Evolutionary conservation across 1,140 invertebrate genomes (phyloP).

Genomic region (Bombus difficillimus): DNA sequence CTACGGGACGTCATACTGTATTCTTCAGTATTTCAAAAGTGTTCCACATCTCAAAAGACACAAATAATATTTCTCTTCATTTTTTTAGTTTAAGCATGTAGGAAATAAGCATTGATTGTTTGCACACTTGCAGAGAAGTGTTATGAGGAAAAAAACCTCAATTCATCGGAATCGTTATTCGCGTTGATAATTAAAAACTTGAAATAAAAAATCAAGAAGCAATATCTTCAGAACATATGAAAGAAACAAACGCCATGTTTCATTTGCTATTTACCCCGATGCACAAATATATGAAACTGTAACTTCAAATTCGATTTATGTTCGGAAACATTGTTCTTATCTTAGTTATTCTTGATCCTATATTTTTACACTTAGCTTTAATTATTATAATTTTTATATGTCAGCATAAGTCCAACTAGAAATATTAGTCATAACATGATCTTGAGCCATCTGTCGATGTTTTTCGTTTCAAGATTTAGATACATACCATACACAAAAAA

Average conservation of each 20-base stretch:
- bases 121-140: conserved; percentile 32
- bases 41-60: conserved; percentile 69
- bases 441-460: conserved; percentile 79
- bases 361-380: conserved; percentile 46
- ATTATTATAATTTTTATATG: conserved; percentile 46
- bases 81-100: conserved; percentile 45
- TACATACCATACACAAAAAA: conserved; percentile 53
- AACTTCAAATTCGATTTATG: conserved; percentile 56
- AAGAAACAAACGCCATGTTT: conserved; percentile 81
- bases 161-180: conserved; percentile 35
- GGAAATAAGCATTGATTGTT: conserved; percentile 32
- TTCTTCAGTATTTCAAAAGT: conserved; percentile 57
- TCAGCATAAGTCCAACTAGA: conserved; percentile 64
- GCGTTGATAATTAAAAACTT: conserved; percentile 18
- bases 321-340: conserved; percentile 37
- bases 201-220: conserved; percentile 39
- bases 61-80: conserved; percentile 65
- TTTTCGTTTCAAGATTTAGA: conserved; percentile 71
- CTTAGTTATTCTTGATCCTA: conserved; percentile 13
- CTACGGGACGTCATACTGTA: conserved; percentile 83
- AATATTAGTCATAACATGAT: conserved; percentile 78
- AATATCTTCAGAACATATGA: conserved; percentile 68
- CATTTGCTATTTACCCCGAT: conserved; percentile 71
- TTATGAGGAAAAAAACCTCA: conserved; percentile 16
- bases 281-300: conserved; percentile 62